Conservation (phyloP, 2,888 invertebrate genomes). For the Scrobipalpa atriplicella region DNA sequence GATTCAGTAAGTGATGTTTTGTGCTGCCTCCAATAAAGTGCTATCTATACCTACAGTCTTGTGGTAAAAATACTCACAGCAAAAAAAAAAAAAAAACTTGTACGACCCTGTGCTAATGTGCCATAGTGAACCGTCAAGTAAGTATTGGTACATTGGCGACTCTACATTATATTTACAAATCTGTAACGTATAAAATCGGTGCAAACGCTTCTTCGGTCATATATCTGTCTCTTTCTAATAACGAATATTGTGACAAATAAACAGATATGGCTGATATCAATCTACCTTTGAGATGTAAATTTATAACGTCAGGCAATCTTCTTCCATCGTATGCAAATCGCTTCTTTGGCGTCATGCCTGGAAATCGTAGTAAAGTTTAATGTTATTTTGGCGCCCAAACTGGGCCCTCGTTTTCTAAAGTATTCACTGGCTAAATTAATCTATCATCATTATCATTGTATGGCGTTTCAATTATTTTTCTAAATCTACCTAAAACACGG, state of each 20-base stretch:
- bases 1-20: too few species aligned
- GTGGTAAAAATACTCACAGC: too few species aligned
- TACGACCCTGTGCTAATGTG: background rate
- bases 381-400: conserved; percentile 11
- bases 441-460: too few species aligned
- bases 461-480: too few species aligned
- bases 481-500: too few species aligned
- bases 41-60: too few species aligned
- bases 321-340: conserved; percentile 75
- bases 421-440: too few species aligned
- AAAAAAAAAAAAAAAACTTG: too few species aligned
- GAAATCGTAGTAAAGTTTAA: conserved; percentile 43
- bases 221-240: background rate
- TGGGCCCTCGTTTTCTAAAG: background rate
- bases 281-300: conserved; percentile 78
- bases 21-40: too few species aligned
- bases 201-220: background rate
- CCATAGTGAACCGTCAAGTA: background rate
- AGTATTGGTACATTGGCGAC: background rate
- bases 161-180: conserved; percentile 12
- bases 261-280: background rate
- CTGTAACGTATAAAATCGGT: conserved; percentile 9
- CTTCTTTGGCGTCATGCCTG: conserved; percentile 63
- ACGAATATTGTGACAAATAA: conserved; percentile 9
- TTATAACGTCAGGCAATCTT: conserved; percentile 70